Conservation (phyloP, 2,113 vertebrate genomes). For the Scomber japonicus region DNA sequence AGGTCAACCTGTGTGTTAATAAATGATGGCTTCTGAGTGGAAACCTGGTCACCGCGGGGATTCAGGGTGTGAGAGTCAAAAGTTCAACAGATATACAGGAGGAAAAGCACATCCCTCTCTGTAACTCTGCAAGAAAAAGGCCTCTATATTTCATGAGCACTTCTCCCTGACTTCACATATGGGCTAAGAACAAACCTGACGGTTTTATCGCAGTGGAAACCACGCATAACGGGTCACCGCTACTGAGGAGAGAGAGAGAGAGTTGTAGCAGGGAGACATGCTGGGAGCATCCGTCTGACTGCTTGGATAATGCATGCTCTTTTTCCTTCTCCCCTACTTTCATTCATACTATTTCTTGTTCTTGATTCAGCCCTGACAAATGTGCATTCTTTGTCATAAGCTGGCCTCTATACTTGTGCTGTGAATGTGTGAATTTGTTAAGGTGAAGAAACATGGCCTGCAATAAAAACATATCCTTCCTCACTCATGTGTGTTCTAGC, state of each 20-base stretch:
- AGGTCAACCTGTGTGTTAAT: constrained; percentile 82
- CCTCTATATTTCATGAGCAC: constrained; percentile 85
- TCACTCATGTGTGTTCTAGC: too few relatives aligned
- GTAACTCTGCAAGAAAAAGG: constrained; percentile 41
- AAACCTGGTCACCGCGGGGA: constrained; percentile 66
- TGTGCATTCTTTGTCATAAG: background rate
- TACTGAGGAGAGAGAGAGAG: constrained; percentile 31
- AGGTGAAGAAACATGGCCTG: too few relatives aligned
- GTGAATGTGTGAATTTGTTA: background rate
- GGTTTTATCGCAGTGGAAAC: constrained; percentile 72
- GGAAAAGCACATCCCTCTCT: constrained; percentile 56
- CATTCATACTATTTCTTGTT: constrained; percentile 2
- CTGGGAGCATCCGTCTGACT: constrained; percentile 44
- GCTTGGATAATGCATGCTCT: background rate
- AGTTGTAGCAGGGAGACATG: constrained; percentile 34
- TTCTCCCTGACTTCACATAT: constrained; percentile 67
- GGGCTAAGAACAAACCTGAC: constrained; percentile 60
- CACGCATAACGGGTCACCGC: constrained; percentile 65
- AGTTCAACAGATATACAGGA: constrained; percentile 74
- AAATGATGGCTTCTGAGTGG: constrained; percentile 78
- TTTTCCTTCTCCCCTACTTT: background rate
- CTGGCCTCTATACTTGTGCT: background rate
- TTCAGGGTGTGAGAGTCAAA: constrained; percentile 77
- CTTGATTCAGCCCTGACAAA: background rate
- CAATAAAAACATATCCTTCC: too few relatives aligned